Conservation (phyloP, 2,113 vertebrate species). For the Oreochromis aureus region DNA sequence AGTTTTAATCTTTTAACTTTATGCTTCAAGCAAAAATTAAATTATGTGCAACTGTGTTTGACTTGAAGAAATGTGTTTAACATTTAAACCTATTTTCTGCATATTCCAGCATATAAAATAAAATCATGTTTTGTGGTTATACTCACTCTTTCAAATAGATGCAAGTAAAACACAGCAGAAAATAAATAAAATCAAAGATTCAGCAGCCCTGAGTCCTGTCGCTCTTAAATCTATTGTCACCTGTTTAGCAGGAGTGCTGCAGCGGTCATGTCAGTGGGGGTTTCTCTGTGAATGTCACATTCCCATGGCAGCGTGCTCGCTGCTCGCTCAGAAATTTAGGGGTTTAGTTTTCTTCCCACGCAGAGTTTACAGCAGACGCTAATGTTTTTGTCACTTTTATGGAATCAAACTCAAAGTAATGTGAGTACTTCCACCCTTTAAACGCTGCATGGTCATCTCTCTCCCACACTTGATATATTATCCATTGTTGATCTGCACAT, state of each 20-base stretch:
- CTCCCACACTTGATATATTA: neutral
- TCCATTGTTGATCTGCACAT: neutral
- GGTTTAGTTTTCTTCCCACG: neutral
- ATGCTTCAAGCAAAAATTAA: no score
- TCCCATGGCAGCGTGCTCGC: neutral
- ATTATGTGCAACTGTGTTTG: no score
- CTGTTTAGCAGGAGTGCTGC: neutral
- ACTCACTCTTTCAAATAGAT: no score
- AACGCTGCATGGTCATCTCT: fast-evolving
- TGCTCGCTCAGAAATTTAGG: fast-evolving
- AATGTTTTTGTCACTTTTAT: neutral
- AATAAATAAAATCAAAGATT: no score
- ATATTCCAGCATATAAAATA: no score
- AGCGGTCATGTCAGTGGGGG: neutral
- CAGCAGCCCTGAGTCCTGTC: no score
- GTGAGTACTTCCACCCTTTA: neutral
- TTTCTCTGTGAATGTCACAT: neutral
- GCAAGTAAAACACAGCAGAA: no score
- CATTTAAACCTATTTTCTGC: no score
- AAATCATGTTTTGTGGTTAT: no score
- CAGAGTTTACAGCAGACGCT: neutral
- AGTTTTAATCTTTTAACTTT: no score
- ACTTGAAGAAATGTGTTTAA: no score
- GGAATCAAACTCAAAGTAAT: neutral
- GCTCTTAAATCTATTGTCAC: no score